Conservation (phyloP, 92 coral and sea anemone genomes). For the Hydrozoanthus gracilis region DNA sequence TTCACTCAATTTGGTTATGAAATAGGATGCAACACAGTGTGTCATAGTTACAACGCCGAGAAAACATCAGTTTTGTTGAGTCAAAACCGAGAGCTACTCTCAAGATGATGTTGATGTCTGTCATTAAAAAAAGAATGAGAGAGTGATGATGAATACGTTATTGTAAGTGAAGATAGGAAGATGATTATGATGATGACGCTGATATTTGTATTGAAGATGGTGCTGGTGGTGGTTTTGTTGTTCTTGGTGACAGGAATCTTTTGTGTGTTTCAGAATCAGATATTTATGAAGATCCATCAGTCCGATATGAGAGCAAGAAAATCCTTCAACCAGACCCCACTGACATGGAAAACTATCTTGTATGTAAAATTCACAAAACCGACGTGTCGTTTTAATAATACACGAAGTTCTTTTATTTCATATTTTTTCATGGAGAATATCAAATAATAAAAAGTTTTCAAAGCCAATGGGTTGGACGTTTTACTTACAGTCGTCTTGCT, state of each 20-base stretch:
- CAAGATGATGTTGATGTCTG: no score
- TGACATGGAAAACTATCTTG: slow-evolving; percentile 94
- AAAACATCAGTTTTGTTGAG: no score
- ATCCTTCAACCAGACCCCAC: slow-evolving; percentile 94
- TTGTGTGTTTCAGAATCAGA: slow-evolving; percentile 81
- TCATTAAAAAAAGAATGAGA: no score
- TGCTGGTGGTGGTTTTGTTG: not conserved
- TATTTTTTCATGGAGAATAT: not conserved
- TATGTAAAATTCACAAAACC: slow-evolving; percentile 36
- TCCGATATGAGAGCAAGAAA: slow-evolving; percentile 90
- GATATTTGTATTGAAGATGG: not conserved
- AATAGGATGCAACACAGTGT: no score
- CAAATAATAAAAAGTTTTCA: no score
- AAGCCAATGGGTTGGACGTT: no score
- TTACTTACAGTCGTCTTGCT: no score
- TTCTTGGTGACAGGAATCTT: not conserved
- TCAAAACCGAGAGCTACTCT: no score
- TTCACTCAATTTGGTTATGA: no score
- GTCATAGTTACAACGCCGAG: no score
- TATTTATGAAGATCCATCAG: slow-evolving; percentile 96
- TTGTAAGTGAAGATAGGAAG: not conserved
- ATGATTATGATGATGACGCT: not conserved
- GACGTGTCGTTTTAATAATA: not conserved
- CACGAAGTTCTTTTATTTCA: not conserved
- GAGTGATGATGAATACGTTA: not conserved